Conservation (phyloP, 53 echinoderm and acorn worm genomes). For the Temnopleurus reevesii region DNA sequence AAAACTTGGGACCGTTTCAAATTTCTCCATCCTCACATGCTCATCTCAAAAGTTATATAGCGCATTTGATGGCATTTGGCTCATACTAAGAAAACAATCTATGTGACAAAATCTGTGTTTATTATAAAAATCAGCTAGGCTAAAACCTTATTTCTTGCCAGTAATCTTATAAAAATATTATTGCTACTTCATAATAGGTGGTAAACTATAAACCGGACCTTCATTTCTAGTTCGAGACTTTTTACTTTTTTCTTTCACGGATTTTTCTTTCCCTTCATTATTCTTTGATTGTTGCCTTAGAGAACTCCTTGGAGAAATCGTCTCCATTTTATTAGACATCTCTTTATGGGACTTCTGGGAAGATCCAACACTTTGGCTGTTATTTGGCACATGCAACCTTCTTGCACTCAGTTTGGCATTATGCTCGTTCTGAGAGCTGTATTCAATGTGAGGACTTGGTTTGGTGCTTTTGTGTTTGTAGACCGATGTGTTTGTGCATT, state of each 20-base stretch:
- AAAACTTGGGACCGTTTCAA: too few relatives aligned
- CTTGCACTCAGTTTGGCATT: slow-evolving; percentile 34
- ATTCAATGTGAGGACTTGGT: slow-evolving; percentile 7
- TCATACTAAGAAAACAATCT: too few relatives aligned
- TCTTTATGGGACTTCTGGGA: background rate
- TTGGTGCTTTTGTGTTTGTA: background rate
- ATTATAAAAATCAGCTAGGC: too few relatives aligned
- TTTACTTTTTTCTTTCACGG: background rate
- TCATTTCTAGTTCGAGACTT: background rate
- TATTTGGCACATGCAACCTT: slow-evolving; percentile 15
- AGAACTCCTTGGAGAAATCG: background rate
- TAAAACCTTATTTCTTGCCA: too few relatives aligned
- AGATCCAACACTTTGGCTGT: background rate
- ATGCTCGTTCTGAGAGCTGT: slow-evolving; percentile 36
- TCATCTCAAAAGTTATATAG: too few relatives aligned
- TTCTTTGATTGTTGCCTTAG: background rate
- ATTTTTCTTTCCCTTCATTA: background rate
- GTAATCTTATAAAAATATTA: too few relatives aligned
- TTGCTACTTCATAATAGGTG: slow-evolving; percentile 7
- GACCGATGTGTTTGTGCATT: background rate
- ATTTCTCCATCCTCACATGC: too few relatives aligned
- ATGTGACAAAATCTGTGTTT: too few relatives aligned
- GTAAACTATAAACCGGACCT: slow-evolving; percentile 34
- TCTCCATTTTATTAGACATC: background rate
- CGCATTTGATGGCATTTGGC: too few relatives aligned